Conservation (phyloP, 2,797 vertebrate genomes). For the Leontocebus nigricollis region DNA sequence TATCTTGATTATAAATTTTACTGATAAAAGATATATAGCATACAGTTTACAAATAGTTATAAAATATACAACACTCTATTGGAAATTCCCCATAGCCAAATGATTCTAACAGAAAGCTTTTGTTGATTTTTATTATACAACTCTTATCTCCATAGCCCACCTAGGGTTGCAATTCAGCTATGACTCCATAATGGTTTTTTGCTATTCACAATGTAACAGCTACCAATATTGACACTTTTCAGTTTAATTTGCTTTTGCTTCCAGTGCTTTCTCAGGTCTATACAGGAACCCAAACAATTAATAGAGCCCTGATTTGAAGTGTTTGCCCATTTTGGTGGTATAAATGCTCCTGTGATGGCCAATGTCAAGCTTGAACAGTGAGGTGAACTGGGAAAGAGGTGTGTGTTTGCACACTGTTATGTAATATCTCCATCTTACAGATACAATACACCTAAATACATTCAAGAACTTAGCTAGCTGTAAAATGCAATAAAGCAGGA, state of each 20-base stretch:
- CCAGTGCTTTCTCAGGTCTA: background rate
- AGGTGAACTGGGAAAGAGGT: background rate
- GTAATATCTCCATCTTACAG: rapidly evolving
- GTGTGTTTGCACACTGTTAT: rapidly evolving
- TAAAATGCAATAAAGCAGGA: background rate
- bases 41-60: background rate
- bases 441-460: rapidly evolving
- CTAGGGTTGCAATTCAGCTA: background rate
- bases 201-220: background rate
- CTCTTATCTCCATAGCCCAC: background rate
- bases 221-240: background rate
- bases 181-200: background rate
- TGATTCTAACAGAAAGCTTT: background rate
- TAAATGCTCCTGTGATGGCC: background rate
- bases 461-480: background rate
- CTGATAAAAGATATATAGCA: background rate
- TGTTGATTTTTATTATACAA: background rate
- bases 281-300: background rate
- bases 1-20: background rate
- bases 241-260: background rate
- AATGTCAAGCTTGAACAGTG: background rate
- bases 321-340: background rate
- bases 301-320: background rate
- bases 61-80: background rate
- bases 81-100: background rate